phyloP scores from a whole-genome alignment of 2,113 vertebrate genomes.

The Phalacrocorax brasilianus region DNA sequence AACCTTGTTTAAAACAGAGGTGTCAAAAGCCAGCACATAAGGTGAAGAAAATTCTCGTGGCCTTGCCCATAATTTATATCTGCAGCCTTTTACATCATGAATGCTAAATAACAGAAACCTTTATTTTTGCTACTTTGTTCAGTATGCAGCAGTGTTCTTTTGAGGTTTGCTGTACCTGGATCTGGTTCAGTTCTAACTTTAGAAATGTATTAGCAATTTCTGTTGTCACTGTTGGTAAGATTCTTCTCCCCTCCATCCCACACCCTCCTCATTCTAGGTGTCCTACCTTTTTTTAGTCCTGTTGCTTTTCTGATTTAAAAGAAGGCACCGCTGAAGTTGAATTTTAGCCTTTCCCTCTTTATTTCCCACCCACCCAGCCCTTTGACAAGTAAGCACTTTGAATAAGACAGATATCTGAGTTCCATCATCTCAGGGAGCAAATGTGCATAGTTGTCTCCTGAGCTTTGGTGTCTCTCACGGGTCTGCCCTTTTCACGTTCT shows the following conservation, averaged over 20 bases:
- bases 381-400: not conserved
- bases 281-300: not conserved
- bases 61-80: constrained; percentile 32
- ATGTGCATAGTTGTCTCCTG: constrained; percentile 51
- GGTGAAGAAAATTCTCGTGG: constrained; percentile 4
- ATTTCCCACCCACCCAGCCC: not conserved
- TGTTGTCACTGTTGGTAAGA: constrained; percentile 1
- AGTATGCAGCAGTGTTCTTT: constrained; percentile 22
- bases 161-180: not conserved
- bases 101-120: not conserved
- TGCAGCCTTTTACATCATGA: constrained; percentile 12
- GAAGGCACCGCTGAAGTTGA: not conserved
- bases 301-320: not conserved
- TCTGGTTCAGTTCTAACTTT: constrained; percentile 11
- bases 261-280: not conserved
- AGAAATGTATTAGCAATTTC: constrained; percentile 35
- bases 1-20: not conserved
- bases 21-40: constrained; percentile 28
- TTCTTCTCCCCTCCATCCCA: not conserved
- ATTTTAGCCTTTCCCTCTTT: not conserved
- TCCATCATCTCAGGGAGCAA: constrained; percentile 73
- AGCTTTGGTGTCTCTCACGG: not conserved
- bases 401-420: not conserved
- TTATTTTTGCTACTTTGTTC: constrained; percentile 51
- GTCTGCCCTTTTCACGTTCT: not conserved